A percentile compares a stretch with the other conserved stretches of the same genome.
Evolutionary conservation across 2,797 vertebrate genomes (phyloP).

Genomic region (Anolis apletophallus): DNA sequence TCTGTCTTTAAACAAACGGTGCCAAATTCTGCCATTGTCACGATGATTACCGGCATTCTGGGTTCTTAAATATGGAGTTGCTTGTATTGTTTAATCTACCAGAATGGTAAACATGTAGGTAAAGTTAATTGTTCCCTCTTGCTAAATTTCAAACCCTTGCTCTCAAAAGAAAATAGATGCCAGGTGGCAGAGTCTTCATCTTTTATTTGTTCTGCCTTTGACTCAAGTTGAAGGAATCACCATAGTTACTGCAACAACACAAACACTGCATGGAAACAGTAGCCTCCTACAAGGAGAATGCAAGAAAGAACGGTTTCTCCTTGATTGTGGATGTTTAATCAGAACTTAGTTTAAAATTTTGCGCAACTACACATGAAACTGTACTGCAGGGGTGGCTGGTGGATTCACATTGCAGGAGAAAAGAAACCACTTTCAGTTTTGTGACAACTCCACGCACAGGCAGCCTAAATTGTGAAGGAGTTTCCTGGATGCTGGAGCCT

Average conservation of each 20-base stretch:
- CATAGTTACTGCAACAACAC: not conserved
- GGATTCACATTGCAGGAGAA: no score
- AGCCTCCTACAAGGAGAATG: not conserved
- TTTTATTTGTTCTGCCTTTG: conserved; percentile 21
- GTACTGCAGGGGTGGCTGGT: no score
- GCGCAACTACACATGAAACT: not conserved
- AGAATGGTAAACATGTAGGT: not conserved
- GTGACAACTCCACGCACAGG: no score
- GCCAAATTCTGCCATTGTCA: conserved; percentile 33
- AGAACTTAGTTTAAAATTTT: not conserved
- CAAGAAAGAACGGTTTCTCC: not conserved
- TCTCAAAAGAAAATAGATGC: conserved; percentile 38
- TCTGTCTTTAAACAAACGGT: conserved; percentile 2
- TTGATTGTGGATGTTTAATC: not conserved
- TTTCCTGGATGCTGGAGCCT: no score
- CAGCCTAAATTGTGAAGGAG: no score
- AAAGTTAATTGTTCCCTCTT: conserved; percentile 27
- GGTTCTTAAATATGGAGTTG: conserved; percentile 22
- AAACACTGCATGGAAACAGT: not conserved
- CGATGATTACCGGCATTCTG: conserved; percentile 8
- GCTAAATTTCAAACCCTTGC: conserved; percentile 48
- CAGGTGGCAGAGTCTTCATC: conserved; percentile 3
- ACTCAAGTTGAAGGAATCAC: conserved; percentile 24
- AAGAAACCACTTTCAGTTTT: no score
- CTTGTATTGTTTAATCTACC: not conserved